Evolutionary conservation across 2,888 invertebrate genomes (phyloP), one percentile per base, ranked within the genome.

Genomic region (Archips crataeganus): DNA sequence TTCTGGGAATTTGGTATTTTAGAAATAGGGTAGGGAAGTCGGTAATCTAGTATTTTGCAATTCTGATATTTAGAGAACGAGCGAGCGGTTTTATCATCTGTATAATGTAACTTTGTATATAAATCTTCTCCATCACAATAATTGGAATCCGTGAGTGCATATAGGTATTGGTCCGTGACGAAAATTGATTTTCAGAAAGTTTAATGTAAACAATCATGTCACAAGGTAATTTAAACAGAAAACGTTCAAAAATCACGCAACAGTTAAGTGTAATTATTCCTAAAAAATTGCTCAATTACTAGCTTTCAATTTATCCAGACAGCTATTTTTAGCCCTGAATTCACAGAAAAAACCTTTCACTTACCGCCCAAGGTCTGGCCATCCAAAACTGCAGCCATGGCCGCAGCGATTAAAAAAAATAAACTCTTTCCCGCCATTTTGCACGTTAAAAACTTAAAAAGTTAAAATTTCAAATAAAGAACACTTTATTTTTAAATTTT

Each of bases 331-430:
- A 71, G 57, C 59, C 74, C 72, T 72, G 32, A 73, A 34, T 0
- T 8, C 2, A 54, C 76, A 80, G 77, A 85, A 84, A 86, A 82
- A 81, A 69, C 92, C 92, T 92, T 92, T 93, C 92, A 92, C 93
- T 93, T 77, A 93, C 93, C 93, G 71, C 87, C 85, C 90, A 92
- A 91, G 88, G 91, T 90, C 81, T 92, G 92, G 70, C 89, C 91
- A 75, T 88, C 86, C 79, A 89, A 80, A 74, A 88, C 84, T 68
- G 87, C 80, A 74, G 85, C 85, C 81, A 88, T 81, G 39, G 84
- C 78, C 75, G 84, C 79, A 76, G 86, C 79, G 78, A 84, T 76
- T 57, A 87, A 80, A 80, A 84, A 79, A 77, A 86, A 84, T 66
- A 90, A 81, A 75, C 79, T 81, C 74, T 80, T 79, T 74, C 79